Percentiles rank a stretch among this genome's conserved stretches.
Conservation (phyloP, 2,797 vertebrate species). For the Mycteria americana region DNA sequence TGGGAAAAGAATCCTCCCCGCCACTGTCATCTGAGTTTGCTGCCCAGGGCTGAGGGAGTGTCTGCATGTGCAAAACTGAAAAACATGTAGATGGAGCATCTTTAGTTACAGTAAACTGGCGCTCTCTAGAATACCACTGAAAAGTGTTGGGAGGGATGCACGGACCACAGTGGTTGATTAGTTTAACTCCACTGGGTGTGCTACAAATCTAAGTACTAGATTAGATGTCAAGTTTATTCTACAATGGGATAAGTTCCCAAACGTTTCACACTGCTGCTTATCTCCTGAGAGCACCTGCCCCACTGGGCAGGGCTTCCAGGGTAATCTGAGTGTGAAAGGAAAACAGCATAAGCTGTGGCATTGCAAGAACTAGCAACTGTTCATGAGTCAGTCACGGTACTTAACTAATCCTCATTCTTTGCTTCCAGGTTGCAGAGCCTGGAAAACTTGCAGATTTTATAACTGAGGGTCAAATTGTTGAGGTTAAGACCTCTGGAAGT, state of each 20-base stretch:
- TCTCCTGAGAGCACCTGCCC: background rate
- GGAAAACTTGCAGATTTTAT: background rate
- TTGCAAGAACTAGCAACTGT: background rate
- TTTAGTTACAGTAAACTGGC: background rate
- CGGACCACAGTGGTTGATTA: accelerated
- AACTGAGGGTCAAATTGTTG: background rate
- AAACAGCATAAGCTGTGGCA: background rate
- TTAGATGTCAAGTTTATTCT: background rate
- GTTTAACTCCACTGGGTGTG: background rate
- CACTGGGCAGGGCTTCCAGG: background rate
- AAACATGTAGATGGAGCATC: background rate
- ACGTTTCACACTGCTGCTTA: background rate
- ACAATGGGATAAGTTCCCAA: background rate
- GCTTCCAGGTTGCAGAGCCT: background rate
- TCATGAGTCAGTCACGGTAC: background rate
- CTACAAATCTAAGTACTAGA: background rate
- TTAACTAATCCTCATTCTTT: background rate
- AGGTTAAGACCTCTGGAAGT: background rate
- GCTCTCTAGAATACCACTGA: background rate
- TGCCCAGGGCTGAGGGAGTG: background rate
- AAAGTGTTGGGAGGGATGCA: background rate
- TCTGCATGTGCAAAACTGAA: background rate
- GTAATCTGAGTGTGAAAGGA: background rate
- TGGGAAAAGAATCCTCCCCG: background rate
- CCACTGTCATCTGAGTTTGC: background rate